Evolutionary conservation across 2,113 vertebrate genomes (phyloP), one percentile per base, ranked within the genome.

Genomic region (Ictidomys tridecemlineatus): DNA sequence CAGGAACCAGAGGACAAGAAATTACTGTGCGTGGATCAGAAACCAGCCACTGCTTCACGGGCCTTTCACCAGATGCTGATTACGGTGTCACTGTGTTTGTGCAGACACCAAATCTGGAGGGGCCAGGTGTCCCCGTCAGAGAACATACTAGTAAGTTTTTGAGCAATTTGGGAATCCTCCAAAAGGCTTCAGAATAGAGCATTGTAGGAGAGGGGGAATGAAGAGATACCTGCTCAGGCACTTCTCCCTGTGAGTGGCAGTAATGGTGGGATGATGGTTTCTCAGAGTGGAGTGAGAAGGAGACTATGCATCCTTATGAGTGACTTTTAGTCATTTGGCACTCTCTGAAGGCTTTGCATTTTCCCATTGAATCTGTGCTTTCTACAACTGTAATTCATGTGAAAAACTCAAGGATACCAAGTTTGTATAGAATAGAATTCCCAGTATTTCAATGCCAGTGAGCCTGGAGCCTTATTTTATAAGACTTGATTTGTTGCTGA

Each of bases 91-190:
- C 99, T 0, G 98, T 99, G 51, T 99, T 99, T 89, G 99, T 99
- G 77, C 99, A 99, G 98, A 99, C 99, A 0, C 99, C 99, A 3
- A 99, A 99, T 89, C 99, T 99, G 16, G 99, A 99, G 89, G 99
- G 99, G 5, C 99, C 99, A 0, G 99, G 99, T 53, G 99, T 99
- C 87, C 99, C 98, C 80, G 91, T 98, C 69, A 99, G 97, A 67
- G 99, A 99, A 82, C 98, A 96, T 9, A 99, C 99, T 10, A 94
- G 99, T 99, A 92, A 98, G 99, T 98, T 45, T 73, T 14, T 63
- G 69, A 97, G 70, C 28, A 11, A 53, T 63, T 56, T 73, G 85
- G 28, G 53, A 93, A 16, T 11, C 65, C n/a, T 89, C 58, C 13
- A 3, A 42, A 42, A 83, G 95, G n/a, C 39, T 92, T 88, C 3